Evolutionary conservation across 2,888 invertebrate genomes (phyloP).

Genomic region (Gymnosoma rotundatum): DNA sequence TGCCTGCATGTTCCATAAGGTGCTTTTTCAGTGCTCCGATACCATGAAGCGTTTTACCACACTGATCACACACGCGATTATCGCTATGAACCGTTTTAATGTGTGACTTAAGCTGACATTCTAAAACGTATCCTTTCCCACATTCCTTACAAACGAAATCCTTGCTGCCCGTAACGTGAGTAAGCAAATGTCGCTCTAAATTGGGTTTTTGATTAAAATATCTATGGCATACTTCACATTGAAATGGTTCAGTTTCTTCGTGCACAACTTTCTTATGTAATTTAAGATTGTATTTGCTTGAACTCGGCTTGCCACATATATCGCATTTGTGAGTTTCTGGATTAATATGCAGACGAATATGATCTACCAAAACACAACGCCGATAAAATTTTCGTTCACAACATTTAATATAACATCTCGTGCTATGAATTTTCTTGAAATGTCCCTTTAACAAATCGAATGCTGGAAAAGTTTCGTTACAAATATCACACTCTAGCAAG

Average conservation of each 20-base stretch:
- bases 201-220: constrained; percentile 65
- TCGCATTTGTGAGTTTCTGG: constrained; percentile 72
- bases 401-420: constrained; percentile 70
- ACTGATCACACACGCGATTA: constrained; percentile 67
- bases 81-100: constrained; percentile 67
- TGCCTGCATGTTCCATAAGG: constrained; percentile 63
- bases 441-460: constrained; percentile 70
- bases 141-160: constrained; percentile 73
- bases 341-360: constrained; percentile 72
- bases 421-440: constrained; percentile 68
- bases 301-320: constrained; percentile 70
- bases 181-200: constrained; percentile 70
- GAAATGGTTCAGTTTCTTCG: constrained; percentile 58
- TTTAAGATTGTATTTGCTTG: constrained; percentile 67
- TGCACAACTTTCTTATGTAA: constrained; percentile 70
- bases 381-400: constrained; percentile 72
- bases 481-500: constrained; percentile 71
- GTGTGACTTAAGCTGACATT: constrained; percentile 66
- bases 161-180: constrained; percentile 66
- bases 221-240: constrained; percentile 71
- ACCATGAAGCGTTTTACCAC: constrained; percentile 69
- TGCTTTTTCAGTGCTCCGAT: constrained; percentile 64
- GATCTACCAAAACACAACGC: constrained; percentile 72
- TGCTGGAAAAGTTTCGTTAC: constrained; percentile 53
- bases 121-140: constrained; percentile 70